These are phyloP conservation scores for Marmota flaviventris DNA, from an alignment of 2,113 vertebrate genomes.

Conservation along the genomic window DNA sequence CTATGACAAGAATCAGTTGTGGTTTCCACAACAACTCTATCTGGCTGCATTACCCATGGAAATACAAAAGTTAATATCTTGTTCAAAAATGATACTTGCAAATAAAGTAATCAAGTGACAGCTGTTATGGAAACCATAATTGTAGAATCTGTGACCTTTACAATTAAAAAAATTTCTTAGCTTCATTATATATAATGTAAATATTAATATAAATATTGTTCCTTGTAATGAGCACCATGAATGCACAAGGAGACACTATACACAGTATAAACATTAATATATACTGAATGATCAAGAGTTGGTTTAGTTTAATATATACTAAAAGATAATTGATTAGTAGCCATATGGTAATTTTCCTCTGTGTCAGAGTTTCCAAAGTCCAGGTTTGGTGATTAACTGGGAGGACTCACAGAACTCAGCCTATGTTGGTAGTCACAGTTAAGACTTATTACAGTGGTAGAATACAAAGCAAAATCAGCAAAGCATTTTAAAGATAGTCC, in stretches of 20 bases:
- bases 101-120: constrained; percentile 55
- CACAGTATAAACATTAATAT: neutral
- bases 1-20: constrained; percentile 22
- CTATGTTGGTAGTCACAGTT: neutral
- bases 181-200: constrained; percentile 25
- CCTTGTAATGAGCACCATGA: constrained; percentile 15
- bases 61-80: constrained; percentile 51
- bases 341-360: neutral
- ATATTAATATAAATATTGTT: neutral
- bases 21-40: constrained; percentile 63
- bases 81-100: constrained; percentile 43
- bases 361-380: neutral
- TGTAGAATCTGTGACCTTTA: neutral
- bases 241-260: constrained; percentile 24
- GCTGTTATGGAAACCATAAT: constrained; percentile 13
- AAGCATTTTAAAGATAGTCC: neutral
- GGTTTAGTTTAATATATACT: too few relatives aligned
- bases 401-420: neutral
- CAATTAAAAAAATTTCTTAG: constrained; percentile 38
- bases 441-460: neutral
- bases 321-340: neutral
- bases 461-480: neutral
- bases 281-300: neutral
- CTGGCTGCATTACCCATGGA: constrained; percentile 27
- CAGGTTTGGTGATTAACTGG: neutral